Evolutionary conservation across 35 echinoderm and acorn worm species (phyloP).

Genomic region (Apostichopus japonicus): DNA sequence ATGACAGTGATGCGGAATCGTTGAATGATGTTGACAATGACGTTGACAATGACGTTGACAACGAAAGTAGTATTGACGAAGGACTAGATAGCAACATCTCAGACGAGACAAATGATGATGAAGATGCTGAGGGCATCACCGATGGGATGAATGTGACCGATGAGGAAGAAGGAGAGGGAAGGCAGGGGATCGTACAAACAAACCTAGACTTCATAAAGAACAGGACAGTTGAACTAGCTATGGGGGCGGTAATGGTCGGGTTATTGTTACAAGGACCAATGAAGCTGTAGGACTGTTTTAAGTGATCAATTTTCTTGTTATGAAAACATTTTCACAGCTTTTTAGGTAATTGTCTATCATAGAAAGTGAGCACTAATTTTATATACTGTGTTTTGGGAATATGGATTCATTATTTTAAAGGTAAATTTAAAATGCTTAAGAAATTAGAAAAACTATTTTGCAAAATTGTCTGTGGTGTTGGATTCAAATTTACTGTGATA

Average conservation of each 20-base stretch:
- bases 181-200: background rate
- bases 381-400: no score
- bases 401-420: no score
- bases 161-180: background rate
- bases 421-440: no score
- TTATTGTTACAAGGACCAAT: constrained; percentile 17
- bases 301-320: no score
- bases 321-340: no score
- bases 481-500: no score
- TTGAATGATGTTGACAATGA: background rate
- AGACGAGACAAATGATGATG: background rate
- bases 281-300: background rate
- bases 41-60: background rate
- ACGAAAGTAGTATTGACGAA: background rate
- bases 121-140: background rate
- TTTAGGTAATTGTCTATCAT: no score
- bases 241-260: constrained; percentile 32
- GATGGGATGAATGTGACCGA: constrained; percentile 19
- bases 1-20: background rate
- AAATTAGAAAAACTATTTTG: no score
- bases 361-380: no score
- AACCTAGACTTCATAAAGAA: background rate
- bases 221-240: constrained; percentile 11
- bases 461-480: no score
- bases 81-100: constrained; percentile 22